phyloP scores from a whole-genome alignment of 2,888 invertebrate species.

The Rutpela maculata region DNA sequence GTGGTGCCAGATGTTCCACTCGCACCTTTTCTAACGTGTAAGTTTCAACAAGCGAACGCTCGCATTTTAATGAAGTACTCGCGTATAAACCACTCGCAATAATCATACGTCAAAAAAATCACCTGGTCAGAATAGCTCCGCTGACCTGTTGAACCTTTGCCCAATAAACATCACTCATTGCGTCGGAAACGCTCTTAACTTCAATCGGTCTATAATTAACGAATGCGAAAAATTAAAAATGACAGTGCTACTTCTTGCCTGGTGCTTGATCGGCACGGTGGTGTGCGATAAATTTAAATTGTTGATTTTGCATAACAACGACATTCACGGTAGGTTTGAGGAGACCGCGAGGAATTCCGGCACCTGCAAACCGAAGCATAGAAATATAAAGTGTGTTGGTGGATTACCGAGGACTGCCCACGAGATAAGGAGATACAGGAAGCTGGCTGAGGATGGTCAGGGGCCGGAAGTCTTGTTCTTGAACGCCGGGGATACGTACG shows the following conservation, averaged over 20 bases:
- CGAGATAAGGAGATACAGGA: conserved; percentile 79
- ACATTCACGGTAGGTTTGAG: conserved; percentile 91
- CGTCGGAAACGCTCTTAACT: too few relatives aligned
- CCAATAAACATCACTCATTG: too few relatives aligned
- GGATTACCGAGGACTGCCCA: conserved; percentile 88
- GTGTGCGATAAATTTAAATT: conserved; percentile 76
- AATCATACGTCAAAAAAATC: too few relatives aligned
- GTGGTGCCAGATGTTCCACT: too few relatives aligned
- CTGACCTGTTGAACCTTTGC: background rate
- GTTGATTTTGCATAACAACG: conserved; percentile 91
- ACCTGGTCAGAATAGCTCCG: too few relatives aligned
- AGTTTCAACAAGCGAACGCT: too few relatives aligned
- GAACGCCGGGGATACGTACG: conserved; percentile 95
- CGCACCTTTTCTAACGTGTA: too few relatives aligned
- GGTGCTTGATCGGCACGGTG: conserved; percentile 8
- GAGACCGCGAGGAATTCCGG: conserved; percentile 85
- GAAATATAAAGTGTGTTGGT: conserved; percentile 80
- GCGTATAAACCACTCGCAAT: too few relatives aligned
- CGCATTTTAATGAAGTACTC: too few relatives aligned
- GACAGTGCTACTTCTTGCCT: conserved; percentile 10
- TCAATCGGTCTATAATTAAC: too few relatives aligned
- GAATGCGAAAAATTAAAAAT: conserved; percentile 5
- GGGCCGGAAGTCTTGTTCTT: conserved; percentile 85
- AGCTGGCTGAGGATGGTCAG: conserved; percentile 74
- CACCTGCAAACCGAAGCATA: conserved; percentile 57